Base-by-base conservation (phyloP, 2,888 invertebrate species). In the Philonicus albiceps region DNA sequence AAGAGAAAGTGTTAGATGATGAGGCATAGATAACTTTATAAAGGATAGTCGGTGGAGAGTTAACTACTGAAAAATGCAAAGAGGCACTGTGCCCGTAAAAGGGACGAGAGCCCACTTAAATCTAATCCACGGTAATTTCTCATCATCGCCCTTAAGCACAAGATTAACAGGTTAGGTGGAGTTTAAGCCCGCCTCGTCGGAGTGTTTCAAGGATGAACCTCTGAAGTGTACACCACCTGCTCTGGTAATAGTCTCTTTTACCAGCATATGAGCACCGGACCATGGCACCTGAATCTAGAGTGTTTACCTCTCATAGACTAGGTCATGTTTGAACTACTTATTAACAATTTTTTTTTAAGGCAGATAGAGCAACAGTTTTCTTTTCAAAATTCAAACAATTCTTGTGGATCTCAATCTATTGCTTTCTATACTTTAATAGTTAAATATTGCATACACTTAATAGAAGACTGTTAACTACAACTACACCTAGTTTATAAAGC, bases 71-170 rank as follows among this genome's bases (percentile, higher is more conserved):
- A 30, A 81, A 55, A 22, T 53, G 55, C 55, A 16, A 64, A 19
- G n/a, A 4, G 49, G n/a, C n/a, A 31, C 6, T 4, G 31, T 31
- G 81, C 6, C n/a, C 5, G 19, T 43, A 3, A 43, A 43, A 53
- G 11, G 13, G n/a, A 27, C 27, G 22, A 76, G 34, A 37, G 37
- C 31, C 55, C 53, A 31, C 34, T 49, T 81, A n/a, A 27, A 16
- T 16, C 13, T 80, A 49, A 80, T 43, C 81, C 72, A 11, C 55
- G 27, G 7, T 83, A 83, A 83, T 83, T 83, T 83, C 27, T 83
- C 83, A 37, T 55, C 40, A 40, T 55, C 19, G 40, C 37, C 19
- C 81, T 55, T 55, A 55, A 81, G 53, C 30, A n/a, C 13, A 6
- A 30, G 53, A 81, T 81, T 55, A 81, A 31, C 81, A 55, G 74